Evolutionary conservation across 2,113 vertebrate species (phyloP).

Genomic region (Pteruthius melanotis): DNA sequence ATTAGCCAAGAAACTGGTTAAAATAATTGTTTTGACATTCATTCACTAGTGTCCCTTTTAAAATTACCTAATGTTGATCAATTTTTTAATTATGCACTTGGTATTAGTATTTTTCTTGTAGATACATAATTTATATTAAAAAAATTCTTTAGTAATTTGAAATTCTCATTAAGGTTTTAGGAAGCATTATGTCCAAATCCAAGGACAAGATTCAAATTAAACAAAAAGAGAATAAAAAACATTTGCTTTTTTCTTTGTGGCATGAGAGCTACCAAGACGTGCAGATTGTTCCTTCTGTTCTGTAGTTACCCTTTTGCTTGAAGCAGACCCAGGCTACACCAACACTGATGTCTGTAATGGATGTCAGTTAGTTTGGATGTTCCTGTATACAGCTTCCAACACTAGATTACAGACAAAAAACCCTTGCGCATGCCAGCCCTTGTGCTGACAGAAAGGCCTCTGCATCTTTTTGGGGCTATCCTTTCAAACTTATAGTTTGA

Average conservation of each 20-base stretch:
- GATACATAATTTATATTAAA: not conserved
- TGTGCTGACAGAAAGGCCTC: not conserved
- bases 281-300: not conserved
- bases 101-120: not conserved
- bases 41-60: not conserved
- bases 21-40: not conserved
- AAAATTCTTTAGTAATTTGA: not conserved
- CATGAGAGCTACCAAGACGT: not conserved
- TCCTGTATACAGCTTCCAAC: not conserved
- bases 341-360: not conserved
- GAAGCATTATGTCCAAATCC: not conserved
- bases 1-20: not conserved
- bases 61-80: not conserved
- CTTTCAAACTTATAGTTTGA: not conserved
- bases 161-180: not conserved
- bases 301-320: not conserved
- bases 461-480: not conserved
- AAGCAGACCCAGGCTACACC: not conserved
- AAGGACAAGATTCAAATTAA: not conserved
- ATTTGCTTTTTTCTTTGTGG: rapidly evolving
- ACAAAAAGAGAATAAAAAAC: not conserved
- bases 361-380: not conserved
- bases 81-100: not conserved
- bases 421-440: not conserved
- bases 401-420: not conserved